Conservation (phyloP, 2,113 vertebrate species). For the Solea solea region DNA sequence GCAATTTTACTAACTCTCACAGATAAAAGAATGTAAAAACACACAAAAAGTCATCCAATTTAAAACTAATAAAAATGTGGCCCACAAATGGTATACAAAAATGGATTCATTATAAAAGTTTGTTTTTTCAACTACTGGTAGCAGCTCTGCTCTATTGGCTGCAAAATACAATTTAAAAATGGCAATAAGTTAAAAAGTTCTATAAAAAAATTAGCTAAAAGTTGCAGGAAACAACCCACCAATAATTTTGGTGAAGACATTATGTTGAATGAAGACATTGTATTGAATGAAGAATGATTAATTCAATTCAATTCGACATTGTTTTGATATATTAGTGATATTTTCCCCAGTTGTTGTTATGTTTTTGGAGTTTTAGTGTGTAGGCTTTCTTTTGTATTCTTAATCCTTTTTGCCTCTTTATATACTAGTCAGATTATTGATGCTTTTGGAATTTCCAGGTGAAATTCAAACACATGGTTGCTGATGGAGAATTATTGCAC, state of each 20-base stretch:
- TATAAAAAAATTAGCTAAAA: too few relatives aligned
- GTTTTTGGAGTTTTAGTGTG: background rate
- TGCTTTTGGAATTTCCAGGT: background rate
- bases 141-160: background rate
- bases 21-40: background rate
- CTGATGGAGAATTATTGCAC: slow-evolving; percentile 4
- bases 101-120: background rate
- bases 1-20: background rate
- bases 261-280: too few relatives aligned
- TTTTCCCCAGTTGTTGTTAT: too few relatives aligned
- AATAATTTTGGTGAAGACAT: too few relatives aligned
- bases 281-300: too few relatives aligned
- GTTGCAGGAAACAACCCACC: too few relatives aligned
- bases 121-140: background rate
- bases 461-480: background rate
- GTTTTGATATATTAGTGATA: too few relatives aligned
- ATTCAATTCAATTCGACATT: too few relatives aligned
- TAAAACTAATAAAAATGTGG: background rate
- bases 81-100: too few relatives aligned
- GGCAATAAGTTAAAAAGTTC: too few relatives aligned
- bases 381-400: background rate
- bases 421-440: background rate
- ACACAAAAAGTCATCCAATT: background rate
- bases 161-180: background rate
- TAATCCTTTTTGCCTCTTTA: background rate